Conservation (phyloP, 2,113 vertebrate species). For the Megaptera novaeangliae region DNA sequence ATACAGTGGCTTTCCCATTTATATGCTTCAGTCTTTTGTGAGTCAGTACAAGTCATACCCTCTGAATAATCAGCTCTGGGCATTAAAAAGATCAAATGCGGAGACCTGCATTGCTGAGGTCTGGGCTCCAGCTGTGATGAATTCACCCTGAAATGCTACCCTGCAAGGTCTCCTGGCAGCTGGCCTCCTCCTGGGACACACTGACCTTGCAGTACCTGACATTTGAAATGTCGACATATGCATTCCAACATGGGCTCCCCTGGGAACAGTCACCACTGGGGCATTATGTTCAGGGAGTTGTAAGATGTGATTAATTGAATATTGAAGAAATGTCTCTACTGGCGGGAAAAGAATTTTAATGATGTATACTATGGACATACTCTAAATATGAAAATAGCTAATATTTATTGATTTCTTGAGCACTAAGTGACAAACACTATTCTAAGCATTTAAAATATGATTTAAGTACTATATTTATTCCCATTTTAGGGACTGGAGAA, state of each 20-base stretch:
- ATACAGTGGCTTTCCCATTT: conserved; percentile 58
- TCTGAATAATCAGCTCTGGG: conserved; percentile 47
- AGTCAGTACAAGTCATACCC: conserved; percentile 2
- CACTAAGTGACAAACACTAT: neutral
- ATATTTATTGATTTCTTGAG: conserved; percentile 27
- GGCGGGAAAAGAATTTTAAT: conserved; percentile 42
- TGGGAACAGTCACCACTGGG: conserved; percentile 1
- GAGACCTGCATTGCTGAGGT: conserved; percentile 39
- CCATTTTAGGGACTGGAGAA: neutral
- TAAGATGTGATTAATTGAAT: conserved; percentile 60
- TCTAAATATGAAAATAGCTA: conserved; percentile 45
- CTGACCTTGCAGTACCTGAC: conserved; percentile 54
- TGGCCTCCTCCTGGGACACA: conserved; percentile 57
- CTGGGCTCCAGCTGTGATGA: conserved; percentile 56
- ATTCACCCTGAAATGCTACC: conserved; percentile 49
- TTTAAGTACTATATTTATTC: neutral
- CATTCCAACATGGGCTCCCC: conserved; percentile 12
- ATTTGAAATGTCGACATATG: conserved; percentile 46
- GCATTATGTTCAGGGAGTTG: conserved; percentile 6
- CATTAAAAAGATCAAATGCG: conserved; percentile 22
- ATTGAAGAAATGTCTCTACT: conserved; percentile 53
- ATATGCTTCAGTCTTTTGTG: conserved; percentile 9
- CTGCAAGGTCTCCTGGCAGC: conserved; percentile 45
- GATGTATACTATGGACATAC: conserved; percentile 5
- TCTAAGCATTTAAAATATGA: neutral